Base-by-base conservation (phyloP, 2,888 invertebrate genomes). In the Lacanobia oleracea region DNA sequence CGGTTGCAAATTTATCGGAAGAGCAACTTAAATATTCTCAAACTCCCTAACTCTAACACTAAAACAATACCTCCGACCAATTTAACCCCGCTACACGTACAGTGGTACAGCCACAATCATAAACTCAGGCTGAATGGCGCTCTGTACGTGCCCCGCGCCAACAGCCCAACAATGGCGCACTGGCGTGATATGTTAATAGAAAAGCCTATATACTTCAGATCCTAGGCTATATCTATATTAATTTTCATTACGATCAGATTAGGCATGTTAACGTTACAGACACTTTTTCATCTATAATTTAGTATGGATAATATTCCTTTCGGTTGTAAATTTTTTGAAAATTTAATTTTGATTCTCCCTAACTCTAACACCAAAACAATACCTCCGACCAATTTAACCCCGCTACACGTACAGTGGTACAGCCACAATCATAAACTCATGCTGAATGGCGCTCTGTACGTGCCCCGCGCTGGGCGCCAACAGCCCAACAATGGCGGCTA, bases 381-480 rank as follows among this genome's bases (percentile, higher is more conserved):
- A 37, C 37, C 33, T n/a, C 27, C 43, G 21, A 21, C 10, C 43
- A 71, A 71, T 75, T 54, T 27, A 45, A 60, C 37, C 18, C 51
- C 18, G n/a, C 48, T 57, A 16, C 57, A 40, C 59, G 40, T 33
- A 61, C 56, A 60, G 33, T 57, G 56, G 16, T 33, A 54, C 57
- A 66, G 37, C 62, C 67, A 80, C 69, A 80, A 73, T 80, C 81
- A 77, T 64, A 60, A 81, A 81, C 81, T 80, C 40, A 23, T 53
- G 56, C 66, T 81, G 72, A 82, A 76, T 70, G 67, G 69, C 62
- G 79, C 50, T 81, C 81, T 70, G 73, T 75, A 72, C 74, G 79
- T 83, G 86, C 86, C 88, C 90, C 91, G 88, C 88, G 91, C 87
- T 88, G 93, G 92, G 93, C 91, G 92, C 92, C 92, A 91, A 51